Evolutionary conservation across 1,140 invertebrate species (phyloP).

Genomic region (Pogonomyrmex californicus): DNA sequence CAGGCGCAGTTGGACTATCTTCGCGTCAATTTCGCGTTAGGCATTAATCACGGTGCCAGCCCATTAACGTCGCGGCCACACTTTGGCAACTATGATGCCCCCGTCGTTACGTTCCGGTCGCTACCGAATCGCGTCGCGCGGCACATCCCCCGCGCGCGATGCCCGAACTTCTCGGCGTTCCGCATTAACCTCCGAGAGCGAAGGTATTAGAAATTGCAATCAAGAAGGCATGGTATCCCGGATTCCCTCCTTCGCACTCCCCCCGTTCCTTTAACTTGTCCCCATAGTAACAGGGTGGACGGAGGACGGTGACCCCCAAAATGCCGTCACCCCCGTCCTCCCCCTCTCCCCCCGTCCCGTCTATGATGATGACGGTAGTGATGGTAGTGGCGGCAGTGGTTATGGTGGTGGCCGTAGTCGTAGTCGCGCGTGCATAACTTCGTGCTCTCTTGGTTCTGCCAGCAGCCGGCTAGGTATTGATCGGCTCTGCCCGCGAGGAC

Average conservation of each 20-base stretch:
- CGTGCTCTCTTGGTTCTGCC: conserved; percentile 82
- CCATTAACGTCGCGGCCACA: conserved; percentile 58
- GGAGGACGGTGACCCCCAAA: conserved; percentile 76
- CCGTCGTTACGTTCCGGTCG: conserved; percentile 35
- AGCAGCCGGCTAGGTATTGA: conserved; percentile 80
- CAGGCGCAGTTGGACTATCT: conserved; percentile 4
- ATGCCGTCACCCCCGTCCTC: conserved; percentile 66
- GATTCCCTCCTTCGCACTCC: neutral
- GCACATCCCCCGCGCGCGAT: conserved; percentile 33
- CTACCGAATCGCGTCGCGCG: conserved; percentile 44
- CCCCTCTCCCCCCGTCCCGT: neutral
- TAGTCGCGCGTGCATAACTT: conserved; percentile 82
- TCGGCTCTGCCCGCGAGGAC: conserved; percentile 80
- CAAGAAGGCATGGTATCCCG: conserved; percentile 36
- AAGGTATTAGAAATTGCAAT: conserved; percentile 63
- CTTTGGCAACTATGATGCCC: conserved; percentile 51
- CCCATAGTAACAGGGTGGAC: conserved; percentile 34
- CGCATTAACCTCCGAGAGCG: conserved; percentile 58
- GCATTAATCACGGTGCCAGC: conserved; percentile 52
- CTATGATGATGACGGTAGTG: conserved; percentile 26
- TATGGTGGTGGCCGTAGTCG: conserved; percentile 55
- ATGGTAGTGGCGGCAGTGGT: conserved; percentile 16
- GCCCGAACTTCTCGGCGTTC: conserved; percentile 53
- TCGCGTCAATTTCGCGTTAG: conserved; percentile 47
- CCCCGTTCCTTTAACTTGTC: conserved; percentile 34